These are phyloP conservation scores for Agrotis exclamationis DNA, from an alignment of 2,888 invertebrate species.

Conservation along the genomic window DNA sequence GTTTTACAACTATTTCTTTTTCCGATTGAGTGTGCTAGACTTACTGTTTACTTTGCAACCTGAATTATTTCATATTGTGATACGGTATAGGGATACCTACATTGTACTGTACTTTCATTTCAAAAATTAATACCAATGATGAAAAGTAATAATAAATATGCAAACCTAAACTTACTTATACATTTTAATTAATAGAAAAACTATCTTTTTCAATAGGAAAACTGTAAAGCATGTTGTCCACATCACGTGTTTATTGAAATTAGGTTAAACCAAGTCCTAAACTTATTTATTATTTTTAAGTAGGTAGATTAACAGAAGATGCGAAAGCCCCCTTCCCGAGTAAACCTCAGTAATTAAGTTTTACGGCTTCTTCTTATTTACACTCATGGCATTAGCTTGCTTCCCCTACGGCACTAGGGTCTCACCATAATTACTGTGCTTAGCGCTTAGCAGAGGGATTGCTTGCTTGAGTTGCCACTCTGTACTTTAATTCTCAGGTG, in stretches of 20 bases:
- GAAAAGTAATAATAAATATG: too few species aligned
- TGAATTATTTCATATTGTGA: background rate
- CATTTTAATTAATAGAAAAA: too few species aligned
- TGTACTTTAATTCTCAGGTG: background rate
- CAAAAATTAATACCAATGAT: background rate
- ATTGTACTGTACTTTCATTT: too few species aligned
- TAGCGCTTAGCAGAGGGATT: conserved; percentile 28
- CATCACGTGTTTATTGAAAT: conserved; percentile 4
- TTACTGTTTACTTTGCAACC: too few species aligned
- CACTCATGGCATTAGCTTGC: conserved; percentile 14
- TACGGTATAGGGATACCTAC: background rate
- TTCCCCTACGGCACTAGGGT: conserved; percentile 8
- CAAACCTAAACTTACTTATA: too few species aligned
- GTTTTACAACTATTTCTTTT: background rate
- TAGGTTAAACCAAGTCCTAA: too few species aligned
- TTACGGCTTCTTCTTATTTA: conserved; percentile 8
- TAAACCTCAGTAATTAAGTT: conserved; percentile 27
- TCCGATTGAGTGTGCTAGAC: background rate
- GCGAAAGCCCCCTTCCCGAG: background rate
- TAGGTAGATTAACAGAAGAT: conserved; percentile 4
- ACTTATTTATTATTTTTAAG: background rate
- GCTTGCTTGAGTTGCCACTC: conserved; percentile 8
- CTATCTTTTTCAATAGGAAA: too few species aligned
- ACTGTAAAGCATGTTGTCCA: too few species aligned
- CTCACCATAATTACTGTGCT: conserved; percentile 24